Percentiles rank a stretch among this genome's conserved stretches.
Evolutionary conservation across 2,888 invertebrate genomes (phyloP).

Genomic region (Cartodere bifasciata): DNA sequence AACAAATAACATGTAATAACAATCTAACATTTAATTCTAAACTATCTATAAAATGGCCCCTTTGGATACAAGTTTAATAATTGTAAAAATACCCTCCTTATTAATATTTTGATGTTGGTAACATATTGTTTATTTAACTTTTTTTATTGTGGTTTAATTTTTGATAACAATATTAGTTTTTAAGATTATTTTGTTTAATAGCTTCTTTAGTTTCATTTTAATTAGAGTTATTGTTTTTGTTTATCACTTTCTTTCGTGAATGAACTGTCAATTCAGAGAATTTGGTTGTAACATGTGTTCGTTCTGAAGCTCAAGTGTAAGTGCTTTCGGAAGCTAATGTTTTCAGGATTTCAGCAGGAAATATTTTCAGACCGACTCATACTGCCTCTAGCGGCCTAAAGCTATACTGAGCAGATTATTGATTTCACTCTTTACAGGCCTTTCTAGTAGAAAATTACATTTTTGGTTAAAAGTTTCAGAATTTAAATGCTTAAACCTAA

Average conservation of each 20-base stretch:
- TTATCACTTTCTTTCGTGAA: slow-evolving; percentile 17
- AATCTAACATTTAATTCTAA: slow-evolving; percentile 19
- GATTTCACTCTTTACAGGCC: no score
- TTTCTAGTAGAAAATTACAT: no score
- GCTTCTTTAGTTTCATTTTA: no score
- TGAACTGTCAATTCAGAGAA: slow-evolving; percentile 14
- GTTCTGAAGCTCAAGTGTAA: slow-evolving; percentile 15
- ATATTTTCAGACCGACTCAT: slow-evolving; percentile 12
- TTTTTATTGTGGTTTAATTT: slow-evolving; percentile 15
- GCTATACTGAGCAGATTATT: no score
- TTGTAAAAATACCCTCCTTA: slow-evolving; percentile 25
- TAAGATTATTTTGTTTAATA: no score
- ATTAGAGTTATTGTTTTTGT: no score
- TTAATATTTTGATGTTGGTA: no score
- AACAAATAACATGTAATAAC: slow-evolving; percentile 20
- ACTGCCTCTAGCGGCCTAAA: slow-evolving; percentile 16
- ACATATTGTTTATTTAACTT: slow-evolving; percentile 13
- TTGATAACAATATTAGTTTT: no score
- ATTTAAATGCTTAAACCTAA: no score
- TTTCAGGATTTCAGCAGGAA: slow-evolving; percentile 11
- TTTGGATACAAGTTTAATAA: slow-evolving; percentile 23
- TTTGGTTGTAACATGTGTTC: slow-evolving; percentile 16
- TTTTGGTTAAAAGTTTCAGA: no score
- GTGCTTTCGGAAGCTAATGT: slow-evolving; percentile 10
- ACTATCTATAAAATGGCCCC: slow-evolving; percentile 21